phyloP scores from a whole-genome alignment of 1,140 invertebrate genomes.

The Lepidurus apus region DNA sequence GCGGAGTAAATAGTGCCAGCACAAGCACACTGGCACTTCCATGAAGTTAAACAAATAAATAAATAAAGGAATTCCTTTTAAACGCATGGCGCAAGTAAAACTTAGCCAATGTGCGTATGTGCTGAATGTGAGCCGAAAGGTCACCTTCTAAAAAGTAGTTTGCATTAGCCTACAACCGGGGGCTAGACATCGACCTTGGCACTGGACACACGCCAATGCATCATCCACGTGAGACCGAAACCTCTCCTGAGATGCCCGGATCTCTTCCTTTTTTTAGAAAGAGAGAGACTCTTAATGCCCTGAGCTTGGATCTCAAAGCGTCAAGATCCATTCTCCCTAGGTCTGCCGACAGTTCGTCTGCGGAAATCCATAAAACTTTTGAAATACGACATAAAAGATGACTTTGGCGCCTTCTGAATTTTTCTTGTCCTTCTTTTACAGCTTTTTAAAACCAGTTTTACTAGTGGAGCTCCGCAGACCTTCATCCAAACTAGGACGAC shows the following conservation, averaged over 20 bases:
- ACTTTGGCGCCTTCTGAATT: background rate
- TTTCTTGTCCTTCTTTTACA: background rate
- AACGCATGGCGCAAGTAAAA: background rate
- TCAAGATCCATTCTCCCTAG: background rate
- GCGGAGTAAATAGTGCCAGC: background rate
- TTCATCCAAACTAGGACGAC: constrained; percentile 12
- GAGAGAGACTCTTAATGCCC: too few species aligned
- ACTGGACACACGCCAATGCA: constrained; percentile 18
- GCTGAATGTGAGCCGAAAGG: constrained; percentile 17
- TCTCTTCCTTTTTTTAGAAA: background rate
- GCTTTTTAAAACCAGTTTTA: background rate
- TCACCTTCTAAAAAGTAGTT: constrained; percentile 1
- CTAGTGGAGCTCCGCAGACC: background rate
- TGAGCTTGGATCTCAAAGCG: background rate
- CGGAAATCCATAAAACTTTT: background rate
- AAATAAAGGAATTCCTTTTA: background rate
- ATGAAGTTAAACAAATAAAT: too few species aligned
- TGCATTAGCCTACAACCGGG: constrained; percentile 1
- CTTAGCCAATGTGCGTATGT: background rate
- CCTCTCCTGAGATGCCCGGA: background rate
- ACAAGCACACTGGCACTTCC: background rate
- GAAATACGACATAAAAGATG: background rate
- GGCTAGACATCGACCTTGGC: constrained; percentile 2
- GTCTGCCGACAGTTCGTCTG: background rate
- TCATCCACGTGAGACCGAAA: background rate